Evolutionary conservation across 1,140 invertebrate species (phyloP), one percentile per base, ranked within the genome.

Genomic region (Drosophila bocki): DNA sequence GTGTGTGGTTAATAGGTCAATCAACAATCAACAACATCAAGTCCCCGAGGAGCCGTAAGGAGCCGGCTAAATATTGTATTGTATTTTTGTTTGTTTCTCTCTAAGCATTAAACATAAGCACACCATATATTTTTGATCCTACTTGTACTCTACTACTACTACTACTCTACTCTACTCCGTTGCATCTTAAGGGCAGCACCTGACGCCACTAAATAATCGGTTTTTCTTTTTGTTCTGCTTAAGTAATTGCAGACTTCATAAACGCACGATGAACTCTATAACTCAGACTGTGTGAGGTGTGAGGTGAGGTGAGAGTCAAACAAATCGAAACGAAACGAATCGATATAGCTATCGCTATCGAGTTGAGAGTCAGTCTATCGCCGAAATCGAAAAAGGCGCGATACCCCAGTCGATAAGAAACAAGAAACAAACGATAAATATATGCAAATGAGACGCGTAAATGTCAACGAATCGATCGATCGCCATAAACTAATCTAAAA

Each of bases 141-240:
- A 67, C 76, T 74, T 70, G 37, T 42, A 61, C 78, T 74, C 74
- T 77, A 77, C 67, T 75, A 72, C 68, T 75, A 72, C 68, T 80
- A 54, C 50, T 29, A 26, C 29, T 50, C 47, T 51, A 76, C 78
- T 78, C 80, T 87, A 91, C 82, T 87, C 70, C 74, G 83, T 91
- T 87, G 83, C 80, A 80, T 91, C 90, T 56, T 64, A 87, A 75
- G 86, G 82, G 80, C 82, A 86, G 87, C 79, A 87, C 71, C 67
- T 86, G 86, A 91, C 87, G 82, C 72, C 90, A 91, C 84, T 91
- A 91, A 91, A 91, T 91, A 91, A 91, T 91, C 86, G 86, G 86
- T 91, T 90, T 88, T 92, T 92, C 91, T 91, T 91, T 82, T 91
- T 92, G 91, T 92, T 92, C 91, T 92, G 91, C 91, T 92, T 92